These are phyloP conservation scores for Leucoraja erinaceus DNA, from an alignment of 2,113 vertebrate species.

Conservation along the genomic window DNA sequence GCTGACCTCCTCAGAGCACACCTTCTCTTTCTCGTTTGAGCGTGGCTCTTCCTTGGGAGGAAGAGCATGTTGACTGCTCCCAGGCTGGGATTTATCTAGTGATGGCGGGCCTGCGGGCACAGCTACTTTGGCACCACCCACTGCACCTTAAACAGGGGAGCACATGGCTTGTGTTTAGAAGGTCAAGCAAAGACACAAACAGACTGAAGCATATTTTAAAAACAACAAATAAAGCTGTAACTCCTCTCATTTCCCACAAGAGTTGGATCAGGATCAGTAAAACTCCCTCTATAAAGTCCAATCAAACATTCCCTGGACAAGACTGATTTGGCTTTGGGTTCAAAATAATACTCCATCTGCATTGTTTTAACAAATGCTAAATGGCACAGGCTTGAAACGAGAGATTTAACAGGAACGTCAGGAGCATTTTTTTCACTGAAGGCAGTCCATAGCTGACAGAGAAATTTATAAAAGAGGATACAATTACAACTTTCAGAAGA, in stretches of 20 bases:
- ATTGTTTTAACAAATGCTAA: background rate
- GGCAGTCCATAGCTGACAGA: too few species aligned
- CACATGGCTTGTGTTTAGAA: constrained; percentile 83
- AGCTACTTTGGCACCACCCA: constrained; percentile 98
- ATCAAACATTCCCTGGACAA: background rate
- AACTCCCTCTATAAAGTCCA: background rate
- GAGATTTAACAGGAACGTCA: too few species aligned
- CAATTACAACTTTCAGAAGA: too few species aligned
- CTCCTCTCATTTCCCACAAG: too few species aligned
- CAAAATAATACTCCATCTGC: background rate
- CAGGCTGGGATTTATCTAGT: constrained; percentile 78
- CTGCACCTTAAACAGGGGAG: constrained; percentile 99
- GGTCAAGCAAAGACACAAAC: constrained; percentile 41
- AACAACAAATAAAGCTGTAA: background rate
- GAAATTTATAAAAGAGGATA: too few species aligned
- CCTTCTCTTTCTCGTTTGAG: constrained; percentile 76
- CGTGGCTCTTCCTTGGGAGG: constrained; percentile 82
- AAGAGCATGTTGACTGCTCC: constrained; percentile 78
- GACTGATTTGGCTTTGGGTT: background rate
- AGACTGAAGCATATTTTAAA: background rate
- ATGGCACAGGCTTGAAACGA: too few species aligned
- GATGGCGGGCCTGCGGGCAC: constrained; percentile 84
- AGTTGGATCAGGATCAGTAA: background rate
- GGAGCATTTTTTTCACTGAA: too few species aligned
- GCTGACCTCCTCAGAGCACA: constrained; percentile 67